Evolutionary conservation across 2,797 vertebrate genomes (phyloP), one percentile per base, ranked within the genome.

Genomic region (Microctenopoma stevenorrisi): DNA sequence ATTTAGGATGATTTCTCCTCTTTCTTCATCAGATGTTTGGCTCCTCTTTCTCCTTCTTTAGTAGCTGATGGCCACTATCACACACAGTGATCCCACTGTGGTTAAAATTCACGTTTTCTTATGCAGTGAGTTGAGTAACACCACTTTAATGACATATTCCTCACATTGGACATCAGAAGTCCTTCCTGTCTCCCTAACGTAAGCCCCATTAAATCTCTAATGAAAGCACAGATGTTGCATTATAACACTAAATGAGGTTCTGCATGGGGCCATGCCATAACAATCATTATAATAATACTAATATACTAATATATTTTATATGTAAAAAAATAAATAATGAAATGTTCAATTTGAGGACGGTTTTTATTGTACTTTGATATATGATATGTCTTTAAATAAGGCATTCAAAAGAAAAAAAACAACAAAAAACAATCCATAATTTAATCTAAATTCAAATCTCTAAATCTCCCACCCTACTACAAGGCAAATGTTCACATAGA

Each of bases 151-250:
- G 46, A 22, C 13, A 28, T 46, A 16, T 33, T 63, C 18, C 64
- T 74, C 26, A 16, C 13, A 7, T 67, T 59, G 1, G n/a, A 59
- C 59, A 68, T 26, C 40, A 26, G 26, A 0, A 18, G 55, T 35
- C 22, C 50, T 56, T 54, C 42, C 57, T 13, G 6, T 47, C 35
- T 62, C 10, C 3, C 38, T 42, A 52, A 61, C 64, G 58, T 66
- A 35, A 74, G 63, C 68, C 46, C 54, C 46, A 47, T 76, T 71
- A 67, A 76, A 70, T 68, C 66, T 52, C 33, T 53, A 64, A 67
- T 53, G 71, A 70, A 52, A 57, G 73, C 65, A 63, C 65, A 79
- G 64, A 86, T 86, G 79, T 67, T 68, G 59, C 14, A 58, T 54
- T 28, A 50, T 35, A 43, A 13, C 30, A 25, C 47, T 12, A 55